Evolutionary conservation across 2,113 vertebrate species (phyloP), one percentile per base, ranked within the genome.

Genomic region (Neofelis nebulosa): DNA sequence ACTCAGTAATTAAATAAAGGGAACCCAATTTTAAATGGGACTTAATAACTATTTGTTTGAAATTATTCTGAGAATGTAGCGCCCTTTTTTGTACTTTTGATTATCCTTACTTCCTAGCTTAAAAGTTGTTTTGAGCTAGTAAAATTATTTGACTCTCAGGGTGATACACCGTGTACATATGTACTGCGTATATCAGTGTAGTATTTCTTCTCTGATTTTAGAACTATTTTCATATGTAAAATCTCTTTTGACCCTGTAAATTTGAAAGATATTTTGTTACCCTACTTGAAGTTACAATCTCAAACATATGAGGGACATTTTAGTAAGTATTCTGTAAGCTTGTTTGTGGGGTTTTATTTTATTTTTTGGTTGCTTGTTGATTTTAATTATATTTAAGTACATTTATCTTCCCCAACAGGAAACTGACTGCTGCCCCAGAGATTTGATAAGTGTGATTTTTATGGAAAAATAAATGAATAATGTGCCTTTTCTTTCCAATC

Each of bases 41-140:
- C 52, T 87, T 91, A 91, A 87, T 82, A 36, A 41, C 68, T 93
- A 31, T 21, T 81, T 12, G 31, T 89, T 85, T 94, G 55, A 84
- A 81, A 68, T 89, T 86, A 38, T 50, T 83, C 63, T 79, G 50
- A 83, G 74, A 95, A 79, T 31, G 83, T 89, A 74, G 29, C 21
- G 25, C 8, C 12, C 1, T 69, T 84, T 82, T 91, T 96, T 55
- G 61, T 31, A 69, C n/a, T 52, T 90, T 65, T 19, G 80, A 9
- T 73, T 91, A 36, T 84, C 4, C 29, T 89, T 82, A 33, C 15
- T 81, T 89, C 41, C 36, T 84, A 65, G 25, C 4, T 85, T 69
- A 38, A n/a, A 92, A 78, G 38, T 91, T 96, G 8, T 91, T 92
- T 33, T 94, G 63, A 91, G 25, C 73, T 92, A 23, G 4, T 93